These are phyloP conservation scores for Nomada ruficornis DNA, from an alignment of 2,888 invertebrate species.

Conservation along the genomic window DNA sequence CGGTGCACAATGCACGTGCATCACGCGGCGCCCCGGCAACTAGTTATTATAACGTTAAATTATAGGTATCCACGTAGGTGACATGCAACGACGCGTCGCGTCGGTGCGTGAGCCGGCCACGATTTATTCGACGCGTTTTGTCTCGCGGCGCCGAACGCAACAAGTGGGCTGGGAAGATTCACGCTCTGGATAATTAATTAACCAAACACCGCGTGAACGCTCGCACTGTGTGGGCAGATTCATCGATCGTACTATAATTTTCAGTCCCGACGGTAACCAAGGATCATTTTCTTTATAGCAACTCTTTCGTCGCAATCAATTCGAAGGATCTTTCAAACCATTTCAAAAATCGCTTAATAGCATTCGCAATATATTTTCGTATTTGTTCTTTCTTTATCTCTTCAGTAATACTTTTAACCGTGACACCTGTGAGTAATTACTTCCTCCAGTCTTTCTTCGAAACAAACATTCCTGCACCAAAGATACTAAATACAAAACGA, in stretches of 20 bases:
- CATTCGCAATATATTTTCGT: too few relatives aligned
- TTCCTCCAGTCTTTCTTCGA: too few relatives aligned
- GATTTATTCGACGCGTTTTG: constrained; percentile 64
- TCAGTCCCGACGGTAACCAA: not conserved
- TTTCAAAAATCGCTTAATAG: too few relatives aligned
- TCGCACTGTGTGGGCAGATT: not conserved
- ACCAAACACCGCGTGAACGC: constrained; percentile 8
- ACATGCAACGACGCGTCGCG: constrained; percentile 59
- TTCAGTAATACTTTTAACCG: too few relatives aligned
- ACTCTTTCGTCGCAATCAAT: too few relatives aligned
- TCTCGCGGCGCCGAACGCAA: constrained; percentile 54
- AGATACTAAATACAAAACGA: too few relatives aligned
- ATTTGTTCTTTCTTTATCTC: too few relatives aligned
- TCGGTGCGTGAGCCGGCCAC: constrained; percentile 57
- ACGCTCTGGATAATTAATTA: constrained; percentile 59
- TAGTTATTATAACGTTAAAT: constrained; percentile 76
- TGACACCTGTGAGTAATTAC: too few relatives aligned
- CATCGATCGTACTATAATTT: not conserved
- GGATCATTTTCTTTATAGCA: not conserved
- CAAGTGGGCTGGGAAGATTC: constrained; percentile 58
- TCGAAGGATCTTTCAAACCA: too few relatives aligned
- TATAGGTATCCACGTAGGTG: constrained; percentile 70
- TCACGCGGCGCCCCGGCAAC: constrained; percentile 67
- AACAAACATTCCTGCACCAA: too few relatives aligned
- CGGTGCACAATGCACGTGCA: constrained; percentile 70